phyloP scores from a whole-genome alignment of 2,797 vertebrate species.

The Pseudotriccus pelzelni region DNA sequence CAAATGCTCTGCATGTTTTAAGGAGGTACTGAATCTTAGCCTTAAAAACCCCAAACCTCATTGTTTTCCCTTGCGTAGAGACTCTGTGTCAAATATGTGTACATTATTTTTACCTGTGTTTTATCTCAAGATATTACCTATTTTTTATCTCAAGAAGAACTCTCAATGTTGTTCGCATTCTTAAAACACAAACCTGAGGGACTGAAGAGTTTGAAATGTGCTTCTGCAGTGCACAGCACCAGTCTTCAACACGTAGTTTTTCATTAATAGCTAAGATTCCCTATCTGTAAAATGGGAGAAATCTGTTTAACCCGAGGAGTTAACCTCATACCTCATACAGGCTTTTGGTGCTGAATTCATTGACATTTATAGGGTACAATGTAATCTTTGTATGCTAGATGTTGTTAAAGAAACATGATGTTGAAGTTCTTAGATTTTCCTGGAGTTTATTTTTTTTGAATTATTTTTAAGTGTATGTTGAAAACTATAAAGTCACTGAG shows the following conservation, averaged over 20 bases:
- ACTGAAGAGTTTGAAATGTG: not conserved
- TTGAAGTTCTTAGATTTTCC: not conserved
- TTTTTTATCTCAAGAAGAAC: not conserved
- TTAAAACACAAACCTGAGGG: not conserved
- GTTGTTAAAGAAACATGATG: not conserved
- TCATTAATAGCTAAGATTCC: not conserved
- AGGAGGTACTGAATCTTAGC: not conserved
- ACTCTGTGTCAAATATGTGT: not conserved
- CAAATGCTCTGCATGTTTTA: not conserved
- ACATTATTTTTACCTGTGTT: not conserved
- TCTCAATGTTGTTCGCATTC: not conserved
- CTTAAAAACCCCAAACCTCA: not conserved
- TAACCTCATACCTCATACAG: not conserved
- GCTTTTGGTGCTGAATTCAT: not conserved
- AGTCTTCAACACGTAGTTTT: not conserved
- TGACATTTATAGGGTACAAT: not conserved
- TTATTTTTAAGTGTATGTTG: not conserved
- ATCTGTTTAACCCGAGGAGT: not conserved
- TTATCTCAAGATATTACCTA: not conserved
- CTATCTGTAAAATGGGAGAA: not conserved
- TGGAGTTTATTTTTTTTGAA: not conserved
- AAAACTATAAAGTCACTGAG: not conserved
- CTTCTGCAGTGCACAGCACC: not conserved
- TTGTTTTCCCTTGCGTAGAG: not conserved
- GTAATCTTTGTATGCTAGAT: not conserved